phyloP scores from a whole-genome alignment of 2,797 vertebrate genomes.

The Natrix natrix region DNA sequence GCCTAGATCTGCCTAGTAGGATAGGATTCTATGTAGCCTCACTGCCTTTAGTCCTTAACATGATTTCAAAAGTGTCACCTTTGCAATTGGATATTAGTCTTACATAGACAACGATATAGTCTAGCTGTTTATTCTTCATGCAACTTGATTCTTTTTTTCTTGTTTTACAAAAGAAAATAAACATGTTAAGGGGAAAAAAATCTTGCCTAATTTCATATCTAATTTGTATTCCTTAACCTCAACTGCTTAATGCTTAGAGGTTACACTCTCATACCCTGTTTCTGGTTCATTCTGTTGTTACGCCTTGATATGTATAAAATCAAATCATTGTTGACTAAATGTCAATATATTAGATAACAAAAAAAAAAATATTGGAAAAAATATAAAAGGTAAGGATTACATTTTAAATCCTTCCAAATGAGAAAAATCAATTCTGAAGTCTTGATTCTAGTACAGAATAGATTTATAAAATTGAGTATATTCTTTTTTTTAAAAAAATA shows the following conservation, averaged over 20 bases:
- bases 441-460: neutral
- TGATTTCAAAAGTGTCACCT: neutral
- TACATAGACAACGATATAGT: neutral
- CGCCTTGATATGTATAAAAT: neutral
- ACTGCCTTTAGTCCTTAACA: neutral
- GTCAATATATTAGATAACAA: accelerated
- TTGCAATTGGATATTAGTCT: neutral
- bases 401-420: neutral
- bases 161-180: neutral
- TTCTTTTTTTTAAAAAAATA: neutral
- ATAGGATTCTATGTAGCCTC: neutral
- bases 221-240: neutral
- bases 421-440: neutral
- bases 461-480: neutral
- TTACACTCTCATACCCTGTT: neutral
- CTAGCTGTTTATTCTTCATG: slow-evolving; percentile 25
- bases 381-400: neutral
- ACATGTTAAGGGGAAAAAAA: neutral
- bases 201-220: neutral
- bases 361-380: accelerated
- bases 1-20: neutral
- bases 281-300: neutral
- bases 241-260: neutral
- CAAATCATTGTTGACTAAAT: neutral
- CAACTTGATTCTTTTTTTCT: slow-evolving; percentile 1